Percentiles rank a stretch among this genome's conserved stretches.
These are phyloP conservation scores for Argyrosomus regius DNA, from an alignment of 2,797 vertebrate genomes.

Conservation along the genomic window DNA sequence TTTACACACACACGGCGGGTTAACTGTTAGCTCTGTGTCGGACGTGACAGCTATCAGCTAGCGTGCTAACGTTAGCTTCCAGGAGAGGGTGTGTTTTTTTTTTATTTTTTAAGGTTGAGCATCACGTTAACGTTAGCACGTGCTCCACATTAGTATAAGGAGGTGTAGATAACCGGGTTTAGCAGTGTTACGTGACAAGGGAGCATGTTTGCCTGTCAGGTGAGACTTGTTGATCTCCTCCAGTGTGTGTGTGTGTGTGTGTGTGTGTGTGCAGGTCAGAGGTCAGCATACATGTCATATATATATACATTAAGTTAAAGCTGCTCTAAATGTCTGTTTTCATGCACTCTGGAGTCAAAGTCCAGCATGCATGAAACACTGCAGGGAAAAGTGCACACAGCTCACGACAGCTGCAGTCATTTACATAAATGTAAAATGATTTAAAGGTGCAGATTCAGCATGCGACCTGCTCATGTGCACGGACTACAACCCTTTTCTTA, in stretches of 20 bases:
- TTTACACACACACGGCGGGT: background rate
- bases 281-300: background rate
- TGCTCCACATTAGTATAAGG: slow-evolving; percentile 72
- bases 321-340: background rate
- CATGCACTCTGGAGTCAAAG: background rate
- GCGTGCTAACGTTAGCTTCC: slow-evolving; percentile 68
- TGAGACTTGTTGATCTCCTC: slow-evolving; percentile 54
- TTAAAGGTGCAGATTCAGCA: background rate
- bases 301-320: background rate
- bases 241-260: background rate
- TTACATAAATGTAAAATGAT: background rate
- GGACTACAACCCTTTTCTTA: background rate
- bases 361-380: background rate
- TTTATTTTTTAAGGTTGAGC: slow-evolving; percentile 17
- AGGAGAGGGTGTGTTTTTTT: slow-evolving; percentile 22
- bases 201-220: background rate
- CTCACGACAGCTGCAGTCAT: background rate
- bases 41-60: slow-evolving; percentile 41
- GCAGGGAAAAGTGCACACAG: background rate
- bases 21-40: no score
- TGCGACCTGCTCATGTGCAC: background rate
- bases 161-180: slow-evolving; percentile 5
- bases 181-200: background rate
- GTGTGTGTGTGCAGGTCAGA: slow-evolving; percentile 11
- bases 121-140: slow-evolving; percentile 68